Percentiles rank a stretch among this genome's conserved stretches.
phyloP scores from a whole-genome alignment of 2,797 vertebrate genomes.

The Euthynnus affinis region DNA sequence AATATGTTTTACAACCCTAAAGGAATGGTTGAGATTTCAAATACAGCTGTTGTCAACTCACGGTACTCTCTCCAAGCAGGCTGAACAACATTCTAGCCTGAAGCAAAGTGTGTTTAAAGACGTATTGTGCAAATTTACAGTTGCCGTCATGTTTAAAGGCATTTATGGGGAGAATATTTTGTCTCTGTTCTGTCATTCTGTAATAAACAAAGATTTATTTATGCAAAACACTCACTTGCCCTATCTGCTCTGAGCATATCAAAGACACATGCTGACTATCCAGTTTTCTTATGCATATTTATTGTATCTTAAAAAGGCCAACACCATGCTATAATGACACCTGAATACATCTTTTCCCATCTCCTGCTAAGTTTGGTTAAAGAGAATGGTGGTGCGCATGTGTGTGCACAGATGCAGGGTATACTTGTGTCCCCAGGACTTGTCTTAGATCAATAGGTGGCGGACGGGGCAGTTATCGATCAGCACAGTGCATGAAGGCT shows the following conservation, averaged over 20 bases:
- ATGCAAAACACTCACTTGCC: slow-evolving; percentile 13
- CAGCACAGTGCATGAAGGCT: slow-evolving; percentile 78
- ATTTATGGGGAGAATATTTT: slow-evolving; percentile 17
- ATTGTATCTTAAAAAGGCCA: slow-evolving; percentile 1
- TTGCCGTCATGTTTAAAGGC: slow-evolving; percentile 2
- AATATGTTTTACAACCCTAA: not conserved
- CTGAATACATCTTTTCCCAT: slow-evolving; percentile 1
- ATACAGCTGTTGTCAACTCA: slow-evolving; percentile 7
- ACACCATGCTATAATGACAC: not conserved
- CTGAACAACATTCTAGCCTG: slow-evolving; percentile 37
- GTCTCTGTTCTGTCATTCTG: slow-evolving; percentile 14
- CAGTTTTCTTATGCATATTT: slow-evolving; percentile 7
- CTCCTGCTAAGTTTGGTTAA: slow-evolving; percentile 17
- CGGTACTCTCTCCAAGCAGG: not conserved
- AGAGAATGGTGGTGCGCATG: slow-evolving; percentile 26
- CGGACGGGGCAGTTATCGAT: slow-evolving; percentile 84
- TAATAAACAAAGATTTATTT: slow-evolving; percentile 19
- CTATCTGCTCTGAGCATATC: not conserved
- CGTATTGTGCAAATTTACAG: slow-evolving; percentile 12
- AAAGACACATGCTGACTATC: not conserved
- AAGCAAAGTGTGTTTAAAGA: slow-evolving; percentile 33
- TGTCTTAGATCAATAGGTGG: slow-evolving; percentile 84
- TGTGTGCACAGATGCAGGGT: slow-evolving; percentile 51
- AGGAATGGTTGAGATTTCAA: not conserved
- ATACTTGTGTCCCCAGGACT: slow-evolving; percentile 74